Conservation (phyloP, 2,888 invertebrate genomes). For the Meghimatium bilineatum region DNA sequence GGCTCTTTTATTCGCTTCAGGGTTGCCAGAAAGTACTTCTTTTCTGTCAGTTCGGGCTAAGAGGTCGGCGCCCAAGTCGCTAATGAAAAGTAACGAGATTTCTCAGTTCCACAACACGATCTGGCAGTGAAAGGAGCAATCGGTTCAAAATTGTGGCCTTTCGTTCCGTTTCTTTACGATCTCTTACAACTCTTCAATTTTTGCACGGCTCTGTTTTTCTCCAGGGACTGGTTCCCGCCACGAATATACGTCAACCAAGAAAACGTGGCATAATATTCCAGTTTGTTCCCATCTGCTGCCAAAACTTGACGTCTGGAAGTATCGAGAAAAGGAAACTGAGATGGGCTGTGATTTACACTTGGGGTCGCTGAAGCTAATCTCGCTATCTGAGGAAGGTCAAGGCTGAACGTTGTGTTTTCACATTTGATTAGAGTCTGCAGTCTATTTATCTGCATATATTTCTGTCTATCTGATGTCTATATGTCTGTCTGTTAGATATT, state of each 20-base stretch:
- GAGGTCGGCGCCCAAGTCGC: conserved; percentile 31
- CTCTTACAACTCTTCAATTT: conserved; percentile 28
- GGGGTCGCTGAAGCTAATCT: not conserved
- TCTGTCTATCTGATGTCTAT: not conserved
- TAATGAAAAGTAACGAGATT: conserved; percentile 43
- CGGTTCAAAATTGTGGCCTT: conserved; percentile 30
- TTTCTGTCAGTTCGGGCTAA: conserved; percentile 16
- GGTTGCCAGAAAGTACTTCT: not conserved
- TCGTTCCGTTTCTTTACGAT: not conserved
- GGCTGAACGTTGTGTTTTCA: not conserved
- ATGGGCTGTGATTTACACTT: conserved; percentile 2
- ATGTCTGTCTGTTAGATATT: not conserved
- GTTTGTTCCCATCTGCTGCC: conserved; percentile 27
- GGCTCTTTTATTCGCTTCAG: conserved; percentile 26
- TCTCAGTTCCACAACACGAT: conserved; percentile 32
- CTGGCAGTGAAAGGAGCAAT: conserved; percentile 34
- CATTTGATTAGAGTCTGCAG: not conserved
- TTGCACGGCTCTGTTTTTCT: conserved; percentile 18
- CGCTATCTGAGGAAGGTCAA: not conserved
- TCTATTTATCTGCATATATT: not conserved
- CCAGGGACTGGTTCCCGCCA: conserved; percentile 19
- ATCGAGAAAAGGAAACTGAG: not conserved
- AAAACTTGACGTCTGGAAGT: conserved; percentile 6
- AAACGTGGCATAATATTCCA: conserved; percentile 31
- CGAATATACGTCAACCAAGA: conserved; percentile 3